A percentile compares a stretch with the other conserved stretches of the same genome.
Evolutionary conservation across 2,888 invertebrate genomes (phyloP).

Genomic region (Eudemis profundana): DNA sequence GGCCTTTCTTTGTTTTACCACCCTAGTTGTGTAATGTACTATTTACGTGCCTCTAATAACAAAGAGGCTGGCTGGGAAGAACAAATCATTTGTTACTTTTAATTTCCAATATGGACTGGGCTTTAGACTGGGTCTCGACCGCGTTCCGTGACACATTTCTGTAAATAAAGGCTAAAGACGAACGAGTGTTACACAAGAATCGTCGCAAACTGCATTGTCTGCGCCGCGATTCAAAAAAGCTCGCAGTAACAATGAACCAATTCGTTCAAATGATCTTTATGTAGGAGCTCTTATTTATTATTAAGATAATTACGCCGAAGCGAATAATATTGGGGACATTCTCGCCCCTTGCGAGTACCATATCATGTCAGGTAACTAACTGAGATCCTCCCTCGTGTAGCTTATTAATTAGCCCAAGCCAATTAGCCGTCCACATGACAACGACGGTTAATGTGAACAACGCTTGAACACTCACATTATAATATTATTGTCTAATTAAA

Average conservation of each 20-base stretch:
- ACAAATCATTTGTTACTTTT: too few relatives aligned
- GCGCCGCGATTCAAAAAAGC: background rate
- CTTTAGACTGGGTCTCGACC: constrained; percentile 34
- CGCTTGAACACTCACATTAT: constrained; percentile 3
- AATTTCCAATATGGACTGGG: constrained; percentile 11
- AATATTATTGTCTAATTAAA: constrained; percentile 8
- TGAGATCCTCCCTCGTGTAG: constrained; percentile 18
- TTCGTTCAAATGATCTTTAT: background rate
- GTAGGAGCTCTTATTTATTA: constrained; percentile 9
- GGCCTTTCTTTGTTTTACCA: too few relatives aligned
- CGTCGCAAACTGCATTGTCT: constrained; percentile 2
- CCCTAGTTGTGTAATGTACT: too few relatives aligned
- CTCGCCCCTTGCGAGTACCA: constrained; percentile 15
- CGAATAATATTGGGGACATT: constrained; percentile 17
- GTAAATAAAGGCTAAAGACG: constrained; percentile 37
- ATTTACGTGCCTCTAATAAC: too few relatives aligned
- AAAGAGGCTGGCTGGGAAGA: too few relatives aligned
- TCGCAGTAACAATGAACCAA: background rate
- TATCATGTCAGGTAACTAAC: constrained; percentile 9
- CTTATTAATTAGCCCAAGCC: constrained; percentile 32
- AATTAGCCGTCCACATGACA: constrained; percentile 33
- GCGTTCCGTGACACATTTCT: constrained; percentile 40
- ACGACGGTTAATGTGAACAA: constrained; percentile 25
- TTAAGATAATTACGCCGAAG: constrained; percentile 12
- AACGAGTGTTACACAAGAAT: constrained; percentile 10